Conservation (phyloP, 2,888 invertebrate genomes). For the Alentia gelatinosa region DNA sequence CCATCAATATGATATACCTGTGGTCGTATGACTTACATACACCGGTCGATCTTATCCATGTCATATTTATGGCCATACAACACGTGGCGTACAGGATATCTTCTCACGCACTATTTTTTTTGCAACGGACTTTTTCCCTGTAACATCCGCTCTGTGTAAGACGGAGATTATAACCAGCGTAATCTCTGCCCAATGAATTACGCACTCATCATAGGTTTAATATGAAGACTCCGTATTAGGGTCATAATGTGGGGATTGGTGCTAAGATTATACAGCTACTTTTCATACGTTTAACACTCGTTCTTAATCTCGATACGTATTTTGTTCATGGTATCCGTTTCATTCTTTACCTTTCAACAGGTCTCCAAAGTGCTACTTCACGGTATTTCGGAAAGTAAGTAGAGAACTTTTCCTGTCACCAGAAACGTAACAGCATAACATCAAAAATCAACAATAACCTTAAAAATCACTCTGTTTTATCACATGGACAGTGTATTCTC, state of each 20-base stretch:
- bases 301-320: neutral
- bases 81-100: neutral
- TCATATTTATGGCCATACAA: no score
- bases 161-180: neutral
- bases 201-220: neutral
- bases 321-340: no score
- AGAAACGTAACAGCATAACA: neutral
- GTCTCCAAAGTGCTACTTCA: constrained; percentile 1
- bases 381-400: constrained; percentile 39
- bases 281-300: neutral
- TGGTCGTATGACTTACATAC: no score
- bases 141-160: no score
- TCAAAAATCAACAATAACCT: neutral
- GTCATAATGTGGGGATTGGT: neutral
- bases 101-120: no score
- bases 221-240: no score
- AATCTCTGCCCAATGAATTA: neutral
- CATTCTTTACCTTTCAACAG: neutral
- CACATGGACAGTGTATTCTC: neutral
- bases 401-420: neutral
- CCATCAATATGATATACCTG: neutral
- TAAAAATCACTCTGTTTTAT: neutral
- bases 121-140: no score
- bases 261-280: neutral
- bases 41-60: no score